Percentiles rank a stretch among this genome's conserved stretches.
Conservation (phyloP, 2,113 vertebrate genomes). For the Otis tarda region DNA sequence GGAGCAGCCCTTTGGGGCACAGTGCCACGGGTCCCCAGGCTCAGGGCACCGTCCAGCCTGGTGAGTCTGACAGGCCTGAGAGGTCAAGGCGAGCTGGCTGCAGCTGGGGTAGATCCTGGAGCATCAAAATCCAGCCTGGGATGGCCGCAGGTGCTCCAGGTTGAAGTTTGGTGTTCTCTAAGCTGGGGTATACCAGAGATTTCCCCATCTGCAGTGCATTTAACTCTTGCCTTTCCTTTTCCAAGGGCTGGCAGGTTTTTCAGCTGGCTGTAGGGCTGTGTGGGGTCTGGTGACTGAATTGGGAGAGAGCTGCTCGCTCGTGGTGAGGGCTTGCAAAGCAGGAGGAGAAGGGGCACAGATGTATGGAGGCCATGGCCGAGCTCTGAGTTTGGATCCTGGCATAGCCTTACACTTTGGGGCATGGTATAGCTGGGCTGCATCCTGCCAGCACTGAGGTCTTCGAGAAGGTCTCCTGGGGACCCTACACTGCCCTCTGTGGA, state of each 20-base stretch:
- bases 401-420: background rate
- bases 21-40: background rate
- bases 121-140: background rate
- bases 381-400: background rate
- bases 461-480: background rate
- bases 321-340: background rate
- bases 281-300: background rate
- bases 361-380: background rate
- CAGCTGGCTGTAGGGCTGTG: background rate
- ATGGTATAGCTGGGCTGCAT: background rate
- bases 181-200: background rate
- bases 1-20: fast-evolving
- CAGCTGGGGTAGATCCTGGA: background rate
- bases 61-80: background rate
- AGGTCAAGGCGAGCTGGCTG: background rate
- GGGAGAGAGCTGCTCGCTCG: background rate
- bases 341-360: background rate
- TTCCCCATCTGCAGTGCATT: background rate
- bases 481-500: background rate
- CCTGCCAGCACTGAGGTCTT: background rate
- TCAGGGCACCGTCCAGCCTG: background rate
- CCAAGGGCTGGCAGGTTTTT: background rate
- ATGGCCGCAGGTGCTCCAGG: background rate
- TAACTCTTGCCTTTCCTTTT: background rate
- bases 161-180: background rate